A percentile compares a stretch with the other conserved stretches of the same genome.
Evolutionary conservation across 1,140 invertebrate species (phyloP).

Genomic region (Phymastichus coffea): DNA sequence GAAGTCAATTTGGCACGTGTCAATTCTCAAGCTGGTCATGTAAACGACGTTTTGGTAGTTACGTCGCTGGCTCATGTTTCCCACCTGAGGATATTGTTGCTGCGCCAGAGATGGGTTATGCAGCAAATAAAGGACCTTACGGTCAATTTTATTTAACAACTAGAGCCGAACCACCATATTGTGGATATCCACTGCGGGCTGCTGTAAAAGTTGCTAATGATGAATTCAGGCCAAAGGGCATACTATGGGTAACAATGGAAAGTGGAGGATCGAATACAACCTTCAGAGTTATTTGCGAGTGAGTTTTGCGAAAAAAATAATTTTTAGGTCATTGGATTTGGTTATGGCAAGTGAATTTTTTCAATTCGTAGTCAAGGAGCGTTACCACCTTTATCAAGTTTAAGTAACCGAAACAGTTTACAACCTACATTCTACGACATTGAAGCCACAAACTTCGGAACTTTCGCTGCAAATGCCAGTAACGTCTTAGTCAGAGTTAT

Average conservation of each 20-base stretch:
- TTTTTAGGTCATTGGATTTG: no score
- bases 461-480: neutral
- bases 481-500: neutral
- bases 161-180: conserved; percentile 52
- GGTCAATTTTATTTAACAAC: conserved; percentile 54
- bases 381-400: conserved; percentile 15
- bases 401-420: conserved; percentile 11
- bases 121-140: conserved; percentile 45
- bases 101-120: conserved; percentile 51
- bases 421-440: conserved; percentile 22
- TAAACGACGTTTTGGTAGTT: conserved; percentile 46
- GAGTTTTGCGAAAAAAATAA: no score
- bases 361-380: neutral
- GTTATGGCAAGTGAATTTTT: no score
- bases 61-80: conserved; percentile 53
- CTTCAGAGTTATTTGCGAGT: conserved; percentile 52
- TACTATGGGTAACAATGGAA: conserved; percentile 45
- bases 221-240: conserved; percentile 45
- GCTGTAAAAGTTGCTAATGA: conserved; percentile 44
- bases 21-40: conserved; percentile 57
- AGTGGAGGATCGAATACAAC: conserved; percentile 40
- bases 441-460: conserved; percentile 2
- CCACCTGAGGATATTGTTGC: conserved; percentile 45
- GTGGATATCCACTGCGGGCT: conserved; percentile 56
- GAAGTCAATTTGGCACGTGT: conserved; percentile 50